Percentiles rank a stretch among this genome's conserved stretches.
Evolutionary conservation across 2,888 invertebrate genomes (phyloP).

Genomic region (Torymus aiolomorphi): DNA sequence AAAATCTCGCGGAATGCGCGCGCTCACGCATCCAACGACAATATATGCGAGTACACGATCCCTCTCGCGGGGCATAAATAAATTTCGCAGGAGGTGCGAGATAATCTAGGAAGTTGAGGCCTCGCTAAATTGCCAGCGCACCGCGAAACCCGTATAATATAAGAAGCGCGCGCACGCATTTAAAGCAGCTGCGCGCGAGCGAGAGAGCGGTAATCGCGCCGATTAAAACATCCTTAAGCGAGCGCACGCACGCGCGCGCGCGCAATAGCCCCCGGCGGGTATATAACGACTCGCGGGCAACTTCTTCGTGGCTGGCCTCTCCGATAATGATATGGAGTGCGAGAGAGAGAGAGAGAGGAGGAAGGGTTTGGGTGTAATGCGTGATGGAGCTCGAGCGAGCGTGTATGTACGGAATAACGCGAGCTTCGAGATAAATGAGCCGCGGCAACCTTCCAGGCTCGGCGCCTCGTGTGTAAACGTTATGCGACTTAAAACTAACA

Average conservation of each 20-base stretch:
- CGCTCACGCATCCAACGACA: neutral
- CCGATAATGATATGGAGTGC: slow-evolving; percentile 16
- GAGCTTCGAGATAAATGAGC: slow-evolving; percentile 19
- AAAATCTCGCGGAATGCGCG: slow-evolving; percentile 3
- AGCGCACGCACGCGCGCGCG: neutral
- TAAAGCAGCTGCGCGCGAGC: slow-evolving; percentile 63
- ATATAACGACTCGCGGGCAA: slow-evolving; percentile 36
- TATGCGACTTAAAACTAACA: slow-evolving; percentile 20
- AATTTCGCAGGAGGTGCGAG: slow-evolving; percentile 42
- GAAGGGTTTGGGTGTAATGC: too few species aligned
- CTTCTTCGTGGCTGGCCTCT: slow-evolving; percentile 21
- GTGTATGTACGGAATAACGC: too few species aligned
- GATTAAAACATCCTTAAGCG: slow-evolving; percentile 69
- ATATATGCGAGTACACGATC: slow-evolving; percentile 37
- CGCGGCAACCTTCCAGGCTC: neutral
- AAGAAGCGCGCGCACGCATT: slow-evolving; percentile 63
- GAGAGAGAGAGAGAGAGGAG: too few species aligned
- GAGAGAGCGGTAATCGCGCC: slow-evolving; percentile 64
- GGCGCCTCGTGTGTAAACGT: slow-evolving; percentile 2
- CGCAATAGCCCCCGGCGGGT: slow-evolving; percentile 21
- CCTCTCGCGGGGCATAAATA: slow-evolving; percentile 30
- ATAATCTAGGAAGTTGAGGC: slow-evolving; percentile 47
- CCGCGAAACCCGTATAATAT: slow-evolving; percentile 37
- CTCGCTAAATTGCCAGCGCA: neutral
- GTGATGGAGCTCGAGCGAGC: too few species aligned